Conservation (phyloP, 2,888 invertebrate genomes). For the Spodoptera exigua region DNA sequence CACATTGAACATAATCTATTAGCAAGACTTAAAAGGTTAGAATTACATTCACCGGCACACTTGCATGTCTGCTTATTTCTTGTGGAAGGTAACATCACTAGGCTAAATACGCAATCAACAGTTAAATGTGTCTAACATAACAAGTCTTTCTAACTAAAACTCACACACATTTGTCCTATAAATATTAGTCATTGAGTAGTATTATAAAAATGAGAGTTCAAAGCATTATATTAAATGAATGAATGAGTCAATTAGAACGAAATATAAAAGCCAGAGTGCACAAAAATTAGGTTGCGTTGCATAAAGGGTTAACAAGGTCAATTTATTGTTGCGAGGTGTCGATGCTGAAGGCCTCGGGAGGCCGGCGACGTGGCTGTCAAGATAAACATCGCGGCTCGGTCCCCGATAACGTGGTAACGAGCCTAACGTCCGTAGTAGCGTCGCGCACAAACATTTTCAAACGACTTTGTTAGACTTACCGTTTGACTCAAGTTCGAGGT, state of each 20-base stretch:
- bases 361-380: constrained; percentile 81
- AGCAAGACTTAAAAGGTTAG: constrained; percentile 13
- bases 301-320: constrained; percentile 77
- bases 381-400: constrained; percentile 78
- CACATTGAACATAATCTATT: constrained; percentile 16
- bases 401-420: constrained; percentile 82
- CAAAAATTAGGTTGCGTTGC: constrained; percentile 61
- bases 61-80: background rate
- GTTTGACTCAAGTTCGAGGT: background rate
- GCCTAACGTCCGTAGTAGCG: constrained; percentile 77
- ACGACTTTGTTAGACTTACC: constrained; percentile 41
- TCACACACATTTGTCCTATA: too few relatives aligned
- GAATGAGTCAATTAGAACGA: constrained; percentile 13
- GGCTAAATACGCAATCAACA: background rate
- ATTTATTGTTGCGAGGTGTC: constrained; percentile 79
- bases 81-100: background rate
- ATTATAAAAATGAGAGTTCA: too few relatives aligned
- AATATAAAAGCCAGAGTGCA: constrained; percentile 37
- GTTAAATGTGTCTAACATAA: too few relatives aligned
- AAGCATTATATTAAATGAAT: background rate
- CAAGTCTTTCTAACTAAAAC: too few relatives aligned
- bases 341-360: constrained; percentile 77
- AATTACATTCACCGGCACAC: constrained; percentile 2
- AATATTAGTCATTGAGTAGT: too few relatives aligned
- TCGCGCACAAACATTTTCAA: constrained; percentile 60